phyloP scores from a whole-genome alignment of 1,140 invertebrate genomes.

The Meloidogyne chitwoodi region DNA sequence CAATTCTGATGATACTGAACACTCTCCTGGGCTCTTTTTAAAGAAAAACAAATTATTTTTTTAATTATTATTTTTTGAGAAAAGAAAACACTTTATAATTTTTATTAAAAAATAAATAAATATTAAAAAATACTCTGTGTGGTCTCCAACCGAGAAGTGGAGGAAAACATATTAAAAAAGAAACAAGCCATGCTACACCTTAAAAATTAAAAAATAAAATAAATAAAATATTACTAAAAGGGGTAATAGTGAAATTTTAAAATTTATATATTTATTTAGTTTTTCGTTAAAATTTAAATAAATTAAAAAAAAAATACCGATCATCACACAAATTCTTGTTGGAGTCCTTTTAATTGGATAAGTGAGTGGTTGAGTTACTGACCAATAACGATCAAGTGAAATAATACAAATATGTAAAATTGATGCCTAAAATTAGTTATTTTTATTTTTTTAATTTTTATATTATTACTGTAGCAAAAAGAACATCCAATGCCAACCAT shows the following conservation, averaged over 20 bases:
- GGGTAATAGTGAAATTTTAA: no score
- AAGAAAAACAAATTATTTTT: not conserved
- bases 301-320: conserved; percentile 64
- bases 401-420: conserved; percentile 68
- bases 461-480: conserved; percentile 64
- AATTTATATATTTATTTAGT: no score
- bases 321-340: conserved; percentile 65
- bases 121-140: conserved; percentile 3
- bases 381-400: conserved; percentile 62
- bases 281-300: no score
- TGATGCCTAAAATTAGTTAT: conserved; percentile 60
- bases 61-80: not conserved
- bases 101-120: not conserved
- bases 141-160: conserved; percentile 84
- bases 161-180: conserved; percentile 87
- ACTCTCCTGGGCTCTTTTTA: conserved; percentile 40
- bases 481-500: conserved; percentile 66
- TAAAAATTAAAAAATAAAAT: conserved; percentile 64
- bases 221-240: no score
- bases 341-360: conserved; percentile 68
- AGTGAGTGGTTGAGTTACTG: conserved; percentile 67
- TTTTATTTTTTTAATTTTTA: not conserved
- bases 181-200: conserved; percentile 81
- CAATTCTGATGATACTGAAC: conserved; percentile 62
- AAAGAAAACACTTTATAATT: not conserved